These are phyloP conservation scores for Ophion obscuratus DNA, from an alignment of 2,888 invertebrate genomes.

Conservation along the genomic window DNA sequence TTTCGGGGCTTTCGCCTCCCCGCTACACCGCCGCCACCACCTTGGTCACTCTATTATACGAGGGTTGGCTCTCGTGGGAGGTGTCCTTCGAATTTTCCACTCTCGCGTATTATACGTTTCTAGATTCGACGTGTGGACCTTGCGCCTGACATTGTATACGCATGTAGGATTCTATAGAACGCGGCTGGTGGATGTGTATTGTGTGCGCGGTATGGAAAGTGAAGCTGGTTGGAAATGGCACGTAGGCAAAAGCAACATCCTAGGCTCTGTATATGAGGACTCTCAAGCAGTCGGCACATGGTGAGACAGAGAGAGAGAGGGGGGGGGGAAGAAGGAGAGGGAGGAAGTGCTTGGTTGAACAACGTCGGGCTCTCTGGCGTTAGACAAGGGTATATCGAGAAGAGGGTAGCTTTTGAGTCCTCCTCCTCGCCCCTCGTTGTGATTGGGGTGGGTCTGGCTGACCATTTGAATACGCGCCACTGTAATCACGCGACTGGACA, in stretches of 20 bases:
- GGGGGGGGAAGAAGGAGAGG: conserved; percentile 29
- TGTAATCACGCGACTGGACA: conserved; percentile 81
- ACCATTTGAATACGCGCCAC: conserved; percentile 83
- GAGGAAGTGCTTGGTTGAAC: conserved; percentile 53
- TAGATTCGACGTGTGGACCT: conserved; percentile 76
- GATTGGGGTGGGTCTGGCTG: conserved; percentile 82
- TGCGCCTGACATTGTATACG: conserved; percentile 56
- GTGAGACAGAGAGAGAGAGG: conserved; percentile 64
- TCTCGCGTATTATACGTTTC: conserved; percentile 79
- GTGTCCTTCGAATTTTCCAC: conserved; percentile 79
- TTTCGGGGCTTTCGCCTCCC: conserved; percentile 39
- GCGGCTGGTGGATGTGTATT: conserved; percentile 34
- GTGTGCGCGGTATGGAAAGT: conserved; percentile 61
- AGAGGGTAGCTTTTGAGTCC: conserved; percentile 71
- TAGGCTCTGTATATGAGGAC: conserved; percentile 60
- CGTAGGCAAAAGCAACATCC: conserved; percentile 65
- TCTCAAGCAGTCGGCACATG: conserved; percentile 63
- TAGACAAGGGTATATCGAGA: conserved; percentile 78
- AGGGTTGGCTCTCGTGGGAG: conserved; percentile 75
- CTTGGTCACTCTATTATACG: conserved; percentile 54
- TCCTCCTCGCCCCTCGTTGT: conserved; percentile 70
- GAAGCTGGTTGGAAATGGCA: conserved; percentile 65
- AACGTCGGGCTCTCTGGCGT: conserved; percentile 76
- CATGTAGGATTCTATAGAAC: conserved; percentile 51
- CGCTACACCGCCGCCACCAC: conserved; percentile 10